phyloP scores from a whole-genome alignment of 1,140 invertebrate genomes.

The Scylla paramamosain region DNA sequence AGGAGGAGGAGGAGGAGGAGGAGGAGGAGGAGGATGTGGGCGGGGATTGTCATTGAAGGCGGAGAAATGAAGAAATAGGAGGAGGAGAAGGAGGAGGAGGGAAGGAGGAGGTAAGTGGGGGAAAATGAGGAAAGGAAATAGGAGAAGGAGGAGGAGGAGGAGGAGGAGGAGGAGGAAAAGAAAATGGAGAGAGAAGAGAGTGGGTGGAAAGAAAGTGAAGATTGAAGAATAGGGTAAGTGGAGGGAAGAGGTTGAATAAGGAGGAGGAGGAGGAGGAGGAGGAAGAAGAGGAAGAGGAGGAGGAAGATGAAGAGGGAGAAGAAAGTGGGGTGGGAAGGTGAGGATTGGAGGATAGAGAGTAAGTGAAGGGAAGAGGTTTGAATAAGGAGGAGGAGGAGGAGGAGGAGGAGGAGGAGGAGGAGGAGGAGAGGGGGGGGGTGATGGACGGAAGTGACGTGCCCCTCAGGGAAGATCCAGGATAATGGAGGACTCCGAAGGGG shows the following conservation, averaged over 20 bases:
- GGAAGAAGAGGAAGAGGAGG: neutral
- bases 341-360: neutral
- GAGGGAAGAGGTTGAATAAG: neutral
- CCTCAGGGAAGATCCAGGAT: constrained; percentile 7
- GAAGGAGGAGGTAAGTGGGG: neutral
- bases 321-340: no score
- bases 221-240: neutral
- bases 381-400: neutral
- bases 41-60: no score
- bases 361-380: neutral
- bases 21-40: no score
- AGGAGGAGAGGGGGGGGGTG: neutral
- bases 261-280: neutral
- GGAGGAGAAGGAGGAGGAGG: no score
- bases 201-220: neutral
- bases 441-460: neutral
- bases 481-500: neutral
- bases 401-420: neutral
- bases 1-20: no score
- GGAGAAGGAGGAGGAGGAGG: neutral
- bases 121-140: neutral
- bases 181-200: neutral
- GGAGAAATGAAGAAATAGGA: no score
- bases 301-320: neutral
- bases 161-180: neutral